phyloP scores from a whole-genome alignment of 23 tunicate species.

The Corella eumyota region DNA sequence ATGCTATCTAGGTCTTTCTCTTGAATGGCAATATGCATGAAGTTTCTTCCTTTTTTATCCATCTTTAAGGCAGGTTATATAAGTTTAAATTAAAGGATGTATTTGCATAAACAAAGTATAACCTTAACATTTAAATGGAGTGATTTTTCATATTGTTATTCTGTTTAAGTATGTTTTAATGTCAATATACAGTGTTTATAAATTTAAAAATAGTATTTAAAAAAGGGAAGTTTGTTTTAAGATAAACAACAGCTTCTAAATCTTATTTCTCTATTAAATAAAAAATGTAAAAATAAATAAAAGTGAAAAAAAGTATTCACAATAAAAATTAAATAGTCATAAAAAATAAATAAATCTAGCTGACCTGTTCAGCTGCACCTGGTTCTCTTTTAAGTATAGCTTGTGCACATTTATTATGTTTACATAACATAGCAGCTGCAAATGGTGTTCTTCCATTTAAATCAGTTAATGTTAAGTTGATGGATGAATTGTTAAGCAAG shows the following conservation, averaged over 20 bases:
- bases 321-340: not conserved
- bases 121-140: not conserved
- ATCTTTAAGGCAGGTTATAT: constrained; percentile 25
- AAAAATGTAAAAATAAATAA: too few relatives aligned
- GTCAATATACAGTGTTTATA: too few relatives aligned
- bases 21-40: constrained; percentile 49
- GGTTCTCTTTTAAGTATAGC: constrained; percentile 54
- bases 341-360: not conserved
- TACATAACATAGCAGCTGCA: constrained; percentile 41
- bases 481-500: constrained; percentile 31
- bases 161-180: too few relatives aligned
- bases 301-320: not conserved
- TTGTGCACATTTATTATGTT: constrained; percentile 52
- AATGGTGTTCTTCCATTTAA: constrained; percentile 43
- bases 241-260: too few relatives aligned
- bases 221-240: too few relatives aligned
- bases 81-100: not conserved
- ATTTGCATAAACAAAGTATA: not conserved
- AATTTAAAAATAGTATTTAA: too few relatives aligned
- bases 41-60: constrained; percentile 60
- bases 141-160: too few relatives aligned
- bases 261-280: too few relatives aligned
- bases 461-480: constrained; percentile 38
- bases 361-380: constrained; percentile 76
- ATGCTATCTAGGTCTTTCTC: constrained; percentile 51